Conservation (phyloP, 2,888 invertebrate species). For the Cheilosia urbana region DNA sequence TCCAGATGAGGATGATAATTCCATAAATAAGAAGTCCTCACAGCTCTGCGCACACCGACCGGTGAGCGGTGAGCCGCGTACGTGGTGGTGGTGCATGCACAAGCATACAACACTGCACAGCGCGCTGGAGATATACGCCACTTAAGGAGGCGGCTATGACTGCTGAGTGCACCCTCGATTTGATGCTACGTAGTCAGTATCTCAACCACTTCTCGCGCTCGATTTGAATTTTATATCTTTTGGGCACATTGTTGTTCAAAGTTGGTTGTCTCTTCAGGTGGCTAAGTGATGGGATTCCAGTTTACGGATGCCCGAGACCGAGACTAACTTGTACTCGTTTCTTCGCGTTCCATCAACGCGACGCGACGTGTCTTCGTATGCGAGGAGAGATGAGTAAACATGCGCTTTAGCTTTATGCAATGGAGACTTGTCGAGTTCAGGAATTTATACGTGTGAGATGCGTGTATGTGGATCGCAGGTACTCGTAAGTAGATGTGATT, state of each 20-base stretch:
- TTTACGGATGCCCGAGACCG: slow-evolving; percentile 38
- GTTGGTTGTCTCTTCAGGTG: slow-evolving; percentile 70
- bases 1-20: slow-evolving; percentile 75
- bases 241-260: slow-evolving; percentile 52
- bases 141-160: slow-evolving; percentile 75
- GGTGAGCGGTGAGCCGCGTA: slow-evolving; percentile 35
- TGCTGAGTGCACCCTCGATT: slow-evolving; percentile 71
- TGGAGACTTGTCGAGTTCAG: slow-evolving; percentile 35
- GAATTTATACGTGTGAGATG: not conserved
- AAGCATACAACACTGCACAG: slow-evolving; percentile 40
- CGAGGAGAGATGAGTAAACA: slow-evolving; percentile 40
- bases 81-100: slow-evolving; percentile 6
- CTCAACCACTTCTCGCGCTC: slow-evolving; percentile 74
- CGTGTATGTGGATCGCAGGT: not conserved
- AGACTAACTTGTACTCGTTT: slow-evolving; percentile 38
- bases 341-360: slow-evolving; percentile 16
- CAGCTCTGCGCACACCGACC: slow-evolving; percentile 40
- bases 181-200: slow-evolving; percentile 68
- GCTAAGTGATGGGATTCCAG: slow-evolving; percentile 56
- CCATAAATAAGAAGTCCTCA: slow-evolving; percentile 75
- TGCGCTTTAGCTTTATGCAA: slow-evolving; percentile 38
- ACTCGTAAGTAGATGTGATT: not conserved
- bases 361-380: slow-evolving; percentile 5
- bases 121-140: slow-evolving; percentile 69
- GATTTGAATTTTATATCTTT: slow-evolving; percentile 74